phyloP scores from a whole-genome alignment of 2,113 vertebrate species.

The Myiozetetes cayanensis region DNA sequence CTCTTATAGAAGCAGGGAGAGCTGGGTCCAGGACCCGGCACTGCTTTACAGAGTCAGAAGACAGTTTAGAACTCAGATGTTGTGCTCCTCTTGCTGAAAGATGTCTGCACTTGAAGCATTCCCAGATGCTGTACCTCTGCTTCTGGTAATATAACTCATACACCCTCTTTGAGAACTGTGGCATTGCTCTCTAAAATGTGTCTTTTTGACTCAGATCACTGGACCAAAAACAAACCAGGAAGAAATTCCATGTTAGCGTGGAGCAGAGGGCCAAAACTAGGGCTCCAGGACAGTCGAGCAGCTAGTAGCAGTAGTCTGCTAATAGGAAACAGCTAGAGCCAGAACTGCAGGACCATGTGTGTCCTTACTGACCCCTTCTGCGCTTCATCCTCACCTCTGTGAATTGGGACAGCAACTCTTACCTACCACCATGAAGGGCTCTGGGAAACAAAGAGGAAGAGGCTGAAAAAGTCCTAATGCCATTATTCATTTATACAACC shows the following conservation, averaged over 20 bases:
- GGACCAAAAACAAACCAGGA: neutral
- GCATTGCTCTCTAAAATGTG: neutral
- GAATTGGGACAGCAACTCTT: neutral
- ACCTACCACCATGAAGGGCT: neutral
- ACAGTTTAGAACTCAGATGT: neutral
- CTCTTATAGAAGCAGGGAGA: neutral
- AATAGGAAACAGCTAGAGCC: neutral
- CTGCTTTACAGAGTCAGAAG: fast-evolving
- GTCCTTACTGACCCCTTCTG: neutral
- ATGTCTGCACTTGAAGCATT: neutral
- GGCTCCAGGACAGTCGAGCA: neutral
- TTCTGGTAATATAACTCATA: fast-evolving
- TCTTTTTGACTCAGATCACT: neutral
- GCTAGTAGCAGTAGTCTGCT: neutral
- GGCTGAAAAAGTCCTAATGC: neutral
- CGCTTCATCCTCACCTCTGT: fast-evolving
- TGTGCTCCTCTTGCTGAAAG: neutral
- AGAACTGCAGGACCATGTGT: fast-evolving
- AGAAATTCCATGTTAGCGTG: neutral
- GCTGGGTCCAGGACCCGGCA: neutral
- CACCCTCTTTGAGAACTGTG: too few species aligned
- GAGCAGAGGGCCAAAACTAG: neutral
- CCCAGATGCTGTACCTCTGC: neutral
- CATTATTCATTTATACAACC: neutral
- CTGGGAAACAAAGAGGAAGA: neutral